These are phyloP conservation scores for Lutjanus argentimaculatus DNA, from an alignment of 2,797 vertebrate species.

Conservation along the genomic window DNA sequence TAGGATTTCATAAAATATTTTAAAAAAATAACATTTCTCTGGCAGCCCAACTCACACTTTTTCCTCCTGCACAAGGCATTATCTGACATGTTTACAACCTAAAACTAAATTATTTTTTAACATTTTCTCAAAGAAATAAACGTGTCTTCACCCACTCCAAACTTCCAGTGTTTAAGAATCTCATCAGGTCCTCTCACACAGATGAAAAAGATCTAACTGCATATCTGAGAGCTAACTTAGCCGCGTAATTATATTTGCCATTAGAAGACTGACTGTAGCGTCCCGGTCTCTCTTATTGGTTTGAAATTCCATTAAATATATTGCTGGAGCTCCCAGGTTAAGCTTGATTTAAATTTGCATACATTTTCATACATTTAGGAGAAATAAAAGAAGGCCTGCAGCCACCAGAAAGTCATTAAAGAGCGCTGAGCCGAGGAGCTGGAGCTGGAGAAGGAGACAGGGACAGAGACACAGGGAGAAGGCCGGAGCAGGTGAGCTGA, in stretches of 20 bases:
- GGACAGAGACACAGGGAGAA: conserved; percentile 49
- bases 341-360: conserved; percentile 99
- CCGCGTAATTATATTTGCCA: conserved; percentile 93
- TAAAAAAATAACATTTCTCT: background rate
- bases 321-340: conserved; percentile 95
- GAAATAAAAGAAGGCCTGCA: conserved; percentile 99
- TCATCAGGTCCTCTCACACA: conserved; percentile 75
- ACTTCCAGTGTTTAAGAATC: conserved; percentile 74
- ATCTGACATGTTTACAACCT: background rate
- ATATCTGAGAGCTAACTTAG: conserved; percentile 89
- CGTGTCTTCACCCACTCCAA: conserved; percentile 45
- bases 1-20: background rate
- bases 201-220: conserved; percentile 85
- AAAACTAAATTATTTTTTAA: conserved; percentile 3
- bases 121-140: conserved; percentile 18
- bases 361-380: conserved; percentile 99
- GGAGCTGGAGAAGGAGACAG: conserved; percentile 85
- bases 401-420: conserved; percentile 96
- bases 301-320: conserved; percentile 98
- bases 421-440: conserved; percentile 85
- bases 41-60: background rate
- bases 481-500: conserved; percentile 91
- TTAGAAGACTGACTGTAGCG: conserved; percentile 84
- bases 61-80: background rate
- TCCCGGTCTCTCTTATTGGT: conserved; percentile 92